phyloP scores from a whole-genome alignment of 2,113 vertebrate genomes.

The Echinops telfairi region DNA sequence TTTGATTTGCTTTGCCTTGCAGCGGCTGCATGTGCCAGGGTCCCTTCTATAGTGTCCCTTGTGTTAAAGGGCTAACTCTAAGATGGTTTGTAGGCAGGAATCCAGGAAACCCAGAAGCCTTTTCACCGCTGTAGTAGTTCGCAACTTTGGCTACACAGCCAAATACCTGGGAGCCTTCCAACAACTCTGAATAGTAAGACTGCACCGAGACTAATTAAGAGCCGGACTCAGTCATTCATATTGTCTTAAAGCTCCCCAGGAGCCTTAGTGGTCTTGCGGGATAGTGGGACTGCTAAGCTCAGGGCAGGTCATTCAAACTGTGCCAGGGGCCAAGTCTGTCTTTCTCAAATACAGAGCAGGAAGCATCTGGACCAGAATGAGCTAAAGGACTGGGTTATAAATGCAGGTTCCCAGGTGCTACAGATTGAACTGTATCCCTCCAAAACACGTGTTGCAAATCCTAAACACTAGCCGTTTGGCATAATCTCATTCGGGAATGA shows the following conservation, averaged over 20 bases:
- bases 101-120: slow-evolving; percentile 10
- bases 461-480: no score
- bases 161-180: slow-evolving; percentile 40
- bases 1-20: background rate
- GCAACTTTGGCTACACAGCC: background rate
- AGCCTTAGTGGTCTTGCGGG: no score
- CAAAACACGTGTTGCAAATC: no score
- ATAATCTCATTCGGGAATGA: no score
- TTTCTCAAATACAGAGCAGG: no score
- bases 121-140: background rate
- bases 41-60: background rate
- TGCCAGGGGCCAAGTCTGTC: no score
- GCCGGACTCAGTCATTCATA: background rate
- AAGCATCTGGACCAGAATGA: no score
- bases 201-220: slow-evolving; percentile 3
- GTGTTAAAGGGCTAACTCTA: background rate
- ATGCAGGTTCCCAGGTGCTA: no score
- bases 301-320: no score
- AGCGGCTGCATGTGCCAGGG: background rate
- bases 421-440: no score
- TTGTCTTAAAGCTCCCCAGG: background rate
- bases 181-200: background rate
- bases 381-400: no score
- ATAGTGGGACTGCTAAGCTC: no score
- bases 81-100: background rate